Percentiles rank a stretch among this genome's conserved stretches.
These are phyloP conservation scores for Astatoreochromis straeleni DNA, from an alignment of 2,113 vertebrate species.

Conservation along the genomic window DNA sequence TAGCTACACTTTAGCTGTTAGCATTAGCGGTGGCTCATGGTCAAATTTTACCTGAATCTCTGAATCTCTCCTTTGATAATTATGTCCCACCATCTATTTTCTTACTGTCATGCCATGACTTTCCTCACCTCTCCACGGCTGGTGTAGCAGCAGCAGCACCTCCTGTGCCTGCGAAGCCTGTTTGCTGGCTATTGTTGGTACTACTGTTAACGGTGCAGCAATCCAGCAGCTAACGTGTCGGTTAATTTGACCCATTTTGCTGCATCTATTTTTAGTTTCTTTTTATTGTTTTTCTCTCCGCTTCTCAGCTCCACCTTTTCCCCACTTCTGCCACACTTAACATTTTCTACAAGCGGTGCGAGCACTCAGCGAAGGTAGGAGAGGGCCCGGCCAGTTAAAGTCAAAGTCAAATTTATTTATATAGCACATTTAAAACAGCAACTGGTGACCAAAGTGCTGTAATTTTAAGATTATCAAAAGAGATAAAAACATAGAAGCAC, in stretches of 20 bases:
- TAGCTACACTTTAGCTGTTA: background rate
- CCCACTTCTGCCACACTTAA: background rate
- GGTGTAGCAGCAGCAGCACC: background rate
- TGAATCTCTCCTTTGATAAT: background rate
- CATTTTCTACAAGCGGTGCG: background rate
- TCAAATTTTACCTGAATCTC: background rate
- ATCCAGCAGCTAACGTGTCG: background rate
- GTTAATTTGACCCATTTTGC: background rate
- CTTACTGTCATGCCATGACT: background rate
- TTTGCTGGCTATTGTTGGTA: background rate
- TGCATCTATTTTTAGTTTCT: background rate
- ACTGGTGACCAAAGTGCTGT: background rate
- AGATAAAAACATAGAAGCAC: background rate
- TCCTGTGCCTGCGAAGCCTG: background rate
- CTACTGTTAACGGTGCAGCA: background rate
- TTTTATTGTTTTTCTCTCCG: background rate
- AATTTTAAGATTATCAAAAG: background rate
- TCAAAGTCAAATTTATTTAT: background rate
- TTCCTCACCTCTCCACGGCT: background rate
- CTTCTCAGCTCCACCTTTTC: background rate
- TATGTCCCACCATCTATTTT: rapidly evolving
- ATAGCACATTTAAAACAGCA: background rate
- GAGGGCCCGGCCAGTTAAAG: background rate
- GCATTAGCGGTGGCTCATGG: background rate
- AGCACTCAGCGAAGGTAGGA: background rate